These are phyloP conservation scores for Trichechus manatus DNA, from an alignment of 2,113 vertebrate genomes.

Conservation along the genomic window DNA sequence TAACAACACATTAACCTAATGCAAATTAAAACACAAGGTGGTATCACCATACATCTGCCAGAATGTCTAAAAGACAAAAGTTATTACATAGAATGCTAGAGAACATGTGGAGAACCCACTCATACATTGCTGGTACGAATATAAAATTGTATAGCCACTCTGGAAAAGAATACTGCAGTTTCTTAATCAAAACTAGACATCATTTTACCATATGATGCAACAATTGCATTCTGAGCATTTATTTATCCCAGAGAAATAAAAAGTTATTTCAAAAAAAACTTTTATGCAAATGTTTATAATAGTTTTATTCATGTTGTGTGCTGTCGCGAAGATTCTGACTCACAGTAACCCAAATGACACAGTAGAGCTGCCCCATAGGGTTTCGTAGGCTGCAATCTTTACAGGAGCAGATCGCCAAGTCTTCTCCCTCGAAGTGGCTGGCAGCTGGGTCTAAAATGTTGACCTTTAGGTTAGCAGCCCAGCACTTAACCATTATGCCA, in stretches of 20 bases:
- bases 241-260: background rate
- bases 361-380: no score
- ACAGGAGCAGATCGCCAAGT: no score
- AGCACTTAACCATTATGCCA: no score
- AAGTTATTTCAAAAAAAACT: background rate
- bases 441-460: no score
- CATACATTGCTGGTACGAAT: background rate
- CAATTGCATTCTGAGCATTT: background rate
- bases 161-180: background rate
- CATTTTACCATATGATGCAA: background rate
- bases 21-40: slow-evolving; percentile 11
- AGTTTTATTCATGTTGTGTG: background rate
- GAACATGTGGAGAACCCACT: background rate
- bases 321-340: no score
- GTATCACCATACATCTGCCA: slow-evolving; percentile 5
- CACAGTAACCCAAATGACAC: no score
- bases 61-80: slow-evolving; percentile 35
- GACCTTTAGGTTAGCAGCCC: no score
- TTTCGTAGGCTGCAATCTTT: no score
- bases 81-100: background rate
- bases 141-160: background rate
- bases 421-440: no score
- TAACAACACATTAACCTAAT: slow-evolving; percentile 3
- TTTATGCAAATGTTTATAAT: background rate
- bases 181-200: slow-evolving; percentile 16